phyloP scores from a whole-genome alignment of 2,888 invertebrate species.

The Dysmachus trigonus region DNA sequence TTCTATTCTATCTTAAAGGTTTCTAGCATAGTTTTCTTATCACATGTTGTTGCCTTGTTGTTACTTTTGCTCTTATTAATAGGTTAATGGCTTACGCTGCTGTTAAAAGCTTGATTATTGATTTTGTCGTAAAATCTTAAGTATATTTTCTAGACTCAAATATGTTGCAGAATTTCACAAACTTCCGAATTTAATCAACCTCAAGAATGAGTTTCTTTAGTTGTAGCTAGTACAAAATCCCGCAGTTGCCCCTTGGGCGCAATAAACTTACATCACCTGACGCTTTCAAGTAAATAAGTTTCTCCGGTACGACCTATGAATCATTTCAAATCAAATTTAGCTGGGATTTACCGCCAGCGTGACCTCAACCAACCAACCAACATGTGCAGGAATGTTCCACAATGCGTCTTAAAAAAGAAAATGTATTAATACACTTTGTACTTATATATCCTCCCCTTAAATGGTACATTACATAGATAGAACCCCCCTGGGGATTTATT shows the following conservation, averaged over 20 bases:
- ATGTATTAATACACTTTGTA: not conserved
- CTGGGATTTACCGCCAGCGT: not conserved
- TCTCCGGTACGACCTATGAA: not conserved
- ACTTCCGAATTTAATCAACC: not conserved
- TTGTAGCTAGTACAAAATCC: not conserved
- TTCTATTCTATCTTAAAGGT: not conserved
- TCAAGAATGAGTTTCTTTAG: not conserved
- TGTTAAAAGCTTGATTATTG: not conserved
- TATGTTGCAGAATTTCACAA: not conserved
- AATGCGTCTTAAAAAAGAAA: not conserved
- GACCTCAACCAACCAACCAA: not conserved
- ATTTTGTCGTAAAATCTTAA: not conserved
- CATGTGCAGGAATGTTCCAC: not conserved
- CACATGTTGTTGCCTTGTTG: not conserved
- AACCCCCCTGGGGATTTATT: not conserved
- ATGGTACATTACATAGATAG: too few species aligned
- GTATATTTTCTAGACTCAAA: not conserved
- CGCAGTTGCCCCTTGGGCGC: not conserved
- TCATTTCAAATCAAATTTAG: not conserved
- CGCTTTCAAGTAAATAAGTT: not conserved
- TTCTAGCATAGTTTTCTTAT: not conserved
- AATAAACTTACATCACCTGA: constrained; percentile 8
- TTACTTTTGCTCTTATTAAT: not conserved
- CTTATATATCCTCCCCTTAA: not conserved
- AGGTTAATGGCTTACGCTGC: not conserved